These are phyloP conservation scores for Vollenhovia emeryi DNA, from an alignment of 1,140 invertebrate genomes.

Conservation along the genomic window DNA sequence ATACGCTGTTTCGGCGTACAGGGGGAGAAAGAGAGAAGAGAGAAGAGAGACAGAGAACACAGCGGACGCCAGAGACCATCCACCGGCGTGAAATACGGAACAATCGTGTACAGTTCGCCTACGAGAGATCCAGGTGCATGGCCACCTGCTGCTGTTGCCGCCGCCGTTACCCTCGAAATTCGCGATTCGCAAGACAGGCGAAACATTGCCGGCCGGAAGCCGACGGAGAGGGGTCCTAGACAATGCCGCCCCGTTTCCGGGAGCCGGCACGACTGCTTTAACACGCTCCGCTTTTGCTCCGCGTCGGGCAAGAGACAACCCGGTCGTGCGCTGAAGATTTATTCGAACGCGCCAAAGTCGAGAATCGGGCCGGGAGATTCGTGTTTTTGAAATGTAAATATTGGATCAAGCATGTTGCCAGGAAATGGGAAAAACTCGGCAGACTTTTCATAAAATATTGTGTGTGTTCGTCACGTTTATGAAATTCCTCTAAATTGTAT, in stretches of 20 bases:
- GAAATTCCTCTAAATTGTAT: background rate
- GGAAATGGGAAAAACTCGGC: background rate
- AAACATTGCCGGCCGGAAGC: conserved; percentile 79
- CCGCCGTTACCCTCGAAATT: conserved; percentile 73
- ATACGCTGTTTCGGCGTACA: conserved; percentile 7
- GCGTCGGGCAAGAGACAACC: conserved; percentile 27
- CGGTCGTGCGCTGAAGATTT: conserved; percentile 38
- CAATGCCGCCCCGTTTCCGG: conserved; percentile 78
- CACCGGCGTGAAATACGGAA: conserved; percentile 47
- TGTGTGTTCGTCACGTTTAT: background rate
- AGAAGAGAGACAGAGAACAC: background rate
- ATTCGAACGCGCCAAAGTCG: conserved; percentile 15
- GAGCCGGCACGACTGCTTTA: conserved; percentile 70
- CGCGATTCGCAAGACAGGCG: conserved; percentile 77
- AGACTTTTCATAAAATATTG: too few relatives aligned
- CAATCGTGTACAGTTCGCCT: conserved; percentile 54
- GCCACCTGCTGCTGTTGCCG: conserved; percentile 78
- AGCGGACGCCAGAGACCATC: background rate
- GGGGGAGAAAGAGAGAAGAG: background rate
- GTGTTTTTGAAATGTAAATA: conserved; percentile 54
- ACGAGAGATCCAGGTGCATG: conserved; percentile 78
- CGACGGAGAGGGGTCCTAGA: conserved; percentile 70
- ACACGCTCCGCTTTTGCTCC: background rate
- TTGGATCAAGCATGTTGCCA: background rate
- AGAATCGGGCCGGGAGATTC: conserved; percentile 16